Conservation (phyloP, 2,113 vertebrate species). For the Xiphophorus couchianus region DNA sequence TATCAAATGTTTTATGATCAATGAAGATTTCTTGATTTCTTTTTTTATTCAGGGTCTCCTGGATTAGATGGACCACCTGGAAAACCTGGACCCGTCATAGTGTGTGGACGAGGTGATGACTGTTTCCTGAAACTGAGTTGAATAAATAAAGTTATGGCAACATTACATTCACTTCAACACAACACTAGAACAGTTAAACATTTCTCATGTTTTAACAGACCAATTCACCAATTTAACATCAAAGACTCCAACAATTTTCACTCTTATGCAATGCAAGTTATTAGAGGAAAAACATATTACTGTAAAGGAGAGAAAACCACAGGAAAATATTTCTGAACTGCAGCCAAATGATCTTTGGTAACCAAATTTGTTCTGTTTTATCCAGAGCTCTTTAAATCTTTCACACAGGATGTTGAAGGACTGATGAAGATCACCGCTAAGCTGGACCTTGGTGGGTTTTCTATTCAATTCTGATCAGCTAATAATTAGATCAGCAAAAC, state of each 20-base stretch:
- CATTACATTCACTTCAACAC: background rate
- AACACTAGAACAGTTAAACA: background rate
- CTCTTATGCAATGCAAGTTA: background rate
- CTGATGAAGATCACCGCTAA: background rate
- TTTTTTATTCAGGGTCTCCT: too few species aligned
- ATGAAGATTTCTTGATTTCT: too few species aligned
- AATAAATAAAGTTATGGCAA: background rate
- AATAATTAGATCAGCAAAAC: background rate
- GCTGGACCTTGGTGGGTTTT: slow-evolving; percentile 23
- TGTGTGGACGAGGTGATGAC: background rate
- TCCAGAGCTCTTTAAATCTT: background rate
- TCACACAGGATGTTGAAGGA: background rate
- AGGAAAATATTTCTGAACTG: too few species aligned
- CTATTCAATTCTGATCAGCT: background rate
- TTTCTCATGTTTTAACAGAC: background rate
- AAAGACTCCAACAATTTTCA: background rate
- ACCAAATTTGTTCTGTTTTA: background rate
- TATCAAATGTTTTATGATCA: too few species aligned
- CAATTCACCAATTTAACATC: background rate
- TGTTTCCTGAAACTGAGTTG: background rate
- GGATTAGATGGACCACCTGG: too few species aligned
- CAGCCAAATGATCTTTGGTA: too few species aligned
- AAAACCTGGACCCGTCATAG: too few species aligned
- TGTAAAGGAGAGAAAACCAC: too few species aligned
- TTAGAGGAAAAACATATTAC: background rate